Base-by-base conservation (phyloP, 1,140 invertebrate genomes). In the Hestina assimilis region DNA sequence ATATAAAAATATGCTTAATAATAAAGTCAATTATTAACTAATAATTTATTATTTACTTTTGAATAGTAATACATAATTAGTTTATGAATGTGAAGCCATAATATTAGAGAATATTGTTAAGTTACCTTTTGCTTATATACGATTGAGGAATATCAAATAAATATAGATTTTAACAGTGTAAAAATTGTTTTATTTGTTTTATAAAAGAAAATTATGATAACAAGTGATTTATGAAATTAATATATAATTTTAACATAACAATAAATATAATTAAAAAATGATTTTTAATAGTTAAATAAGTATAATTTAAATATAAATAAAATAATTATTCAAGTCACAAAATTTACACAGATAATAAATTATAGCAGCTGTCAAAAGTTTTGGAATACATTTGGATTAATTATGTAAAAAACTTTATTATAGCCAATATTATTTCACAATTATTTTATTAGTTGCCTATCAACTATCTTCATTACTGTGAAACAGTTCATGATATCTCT, bases 401-500 rank as follows among this genome's bases (percentile, higher is more conserved):
- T n/a, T n/a, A 26, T 26, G 24, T 26, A 5, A 26, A 6, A 26
- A 3, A 8, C n/a, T 8, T 4, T 26, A 8, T 26, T 26, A 26
- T 26, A 6, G n/a, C n/a, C 24, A n/a, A 8, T 31, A 31, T 9
- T 28, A 8, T 28, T 17, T 3, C 15, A 31, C 2, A 7, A 1
- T 35, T 2, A 21, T 6, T 35, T 9, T 19, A 33, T 21, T 8
- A 14, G 12, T 0, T 21, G 5, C 4, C 14, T 24, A 28, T 65
- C 40, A 61, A 40, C 40, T 61, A 12, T 61, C 43, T 7, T 24
- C 38, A 41, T 70, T 55, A n/a, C 57, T 31, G 47, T 85, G 80
- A 43, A 85, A 87, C 14, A 87, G 29, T 55, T 87, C 75, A 19
- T 87, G 69, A 42, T 87, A 87, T 43, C 75, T 59, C 48, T 60